Base-by-base conservation (phyloP, 1,140 invertebrate species). In the Frieseomelitta varia region DNA sequence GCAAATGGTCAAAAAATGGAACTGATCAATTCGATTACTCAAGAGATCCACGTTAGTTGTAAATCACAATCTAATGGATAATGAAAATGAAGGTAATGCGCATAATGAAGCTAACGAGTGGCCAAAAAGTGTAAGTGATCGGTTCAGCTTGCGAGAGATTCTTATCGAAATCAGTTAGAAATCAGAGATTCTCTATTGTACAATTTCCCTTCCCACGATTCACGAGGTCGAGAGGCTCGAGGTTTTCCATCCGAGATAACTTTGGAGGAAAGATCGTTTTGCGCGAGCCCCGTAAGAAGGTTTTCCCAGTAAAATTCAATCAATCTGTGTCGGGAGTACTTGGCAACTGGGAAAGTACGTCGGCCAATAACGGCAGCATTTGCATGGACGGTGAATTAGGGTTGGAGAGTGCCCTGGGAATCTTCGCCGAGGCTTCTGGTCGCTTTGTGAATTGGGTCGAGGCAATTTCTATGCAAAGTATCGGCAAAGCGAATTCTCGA, bases 381-480 rank as follows among this genome's bases (percentile, higher is more conserved):
- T 74, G 75, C 56, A 51, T 77, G 58, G 24, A 27, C 24, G 10
- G 14, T 17, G 56, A 77, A 77, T 61, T 63, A 77, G 34, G 58
- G 34, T 77, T 61, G 24, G 11, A 27, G 58, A 61, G 34, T 47
- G 21, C 74, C 74, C 24, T 11, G 55, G 74, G 34, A 53, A 79
- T 79, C 63, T 34, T 79, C 76, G 53, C 21, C 10, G 21, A n/a
- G 14, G 63, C 61, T 63, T 68, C 65, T 79, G 21, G 19, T 30
- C 63, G n/a, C 27, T 69, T 51, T 17, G 63, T 39, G 39, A 79
- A 79, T 69, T 56, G 47, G 77, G 77, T 69, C 77, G 61, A 79
- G 77, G 39, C 77, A 79, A 79, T 79, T 79, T 79, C 61, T 68
- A 79, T 79, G 77, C 77, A 79, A 79, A 79, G 51, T 79, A 79